phyloP scores from a whole-genome alignment of 2,888 invertebrate genomes.

The Drosophila quasianomalipes region DNA sequence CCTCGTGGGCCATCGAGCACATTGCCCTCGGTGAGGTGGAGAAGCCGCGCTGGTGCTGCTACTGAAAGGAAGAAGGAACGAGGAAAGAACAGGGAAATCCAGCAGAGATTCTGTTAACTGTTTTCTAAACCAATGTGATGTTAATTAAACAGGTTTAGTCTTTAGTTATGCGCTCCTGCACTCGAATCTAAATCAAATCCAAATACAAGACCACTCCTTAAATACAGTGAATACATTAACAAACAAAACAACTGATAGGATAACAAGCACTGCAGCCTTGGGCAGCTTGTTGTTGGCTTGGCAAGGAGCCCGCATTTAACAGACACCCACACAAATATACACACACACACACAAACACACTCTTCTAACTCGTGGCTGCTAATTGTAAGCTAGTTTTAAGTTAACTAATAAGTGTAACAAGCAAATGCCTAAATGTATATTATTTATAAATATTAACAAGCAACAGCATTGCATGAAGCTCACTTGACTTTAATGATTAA shows the following conservation, averaged over 20 bases:
- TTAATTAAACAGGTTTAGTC: conserved; percentile 57
- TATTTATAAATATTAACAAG: conserved; percentile 59
- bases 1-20: conserved; percentile 88
- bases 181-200: conserved; percentile 45
- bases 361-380: conserved; percentile 25
- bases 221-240: conserved; percentile 4
- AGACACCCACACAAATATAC: neutral
- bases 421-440: conserved; percentile 58
- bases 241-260: conserved; percentile 39
- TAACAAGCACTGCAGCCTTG: conserved; percentile 12
- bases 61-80: conserved; percentile 57
- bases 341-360: neutral
- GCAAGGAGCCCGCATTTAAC: conserved; percentile 9
- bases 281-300: conserved; percentile 1
- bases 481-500: conserved; percentile 46
- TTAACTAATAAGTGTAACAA: conserved; percentile 42
- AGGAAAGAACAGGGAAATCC: neutral
- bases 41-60: conserved; percentile 88
- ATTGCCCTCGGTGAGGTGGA: conserved; percentile 90
- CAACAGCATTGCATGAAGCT: conserved; percentile 53
- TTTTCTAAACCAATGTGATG: conserved; percentile 63
- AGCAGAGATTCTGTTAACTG: neutral
- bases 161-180: conserved; percentile 45
- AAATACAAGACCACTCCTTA: conserved; percentile 37
- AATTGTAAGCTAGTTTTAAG: conserved; percentile 51